Evolutionary conservation across 2,113 vertebrate genomes (phyloP), one percentile per base, ranked within the genome.

Genomic region (Melanotaenia duboulayi): DNA sequence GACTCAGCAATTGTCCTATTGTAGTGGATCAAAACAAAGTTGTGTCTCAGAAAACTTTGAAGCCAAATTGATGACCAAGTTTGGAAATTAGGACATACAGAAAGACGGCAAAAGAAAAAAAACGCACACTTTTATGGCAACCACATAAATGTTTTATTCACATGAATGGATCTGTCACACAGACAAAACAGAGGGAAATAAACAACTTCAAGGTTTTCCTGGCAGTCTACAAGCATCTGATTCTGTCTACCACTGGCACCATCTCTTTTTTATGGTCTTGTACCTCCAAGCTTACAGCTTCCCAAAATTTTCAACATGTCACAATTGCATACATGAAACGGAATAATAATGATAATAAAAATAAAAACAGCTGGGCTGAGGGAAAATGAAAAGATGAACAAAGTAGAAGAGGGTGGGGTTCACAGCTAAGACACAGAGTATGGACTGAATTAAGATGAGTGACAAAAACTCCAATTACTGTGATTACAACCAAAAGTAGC

Each of bases 61-160:
- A 78, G 72, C 42, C 14, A 52, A 62, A 72, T 83, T 81, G 46
- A 74, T 61, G 61, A 76, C 74, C 59, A 70, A n/a, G 61, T 55
- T 56, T 78, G 69, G 52, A 62, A 67, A 86, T 48, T 61, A 56
- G 60, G 58, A 55, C 19, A 64, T 14, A 48, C 6, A 58, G 1
- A 62, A 65, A 64, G 7, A 76, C 71, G 74, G 0, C 9, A 73
- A 77, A 89, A 70, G 62, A 75, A 48, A 89, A 84, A 84, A 35
- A 35, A 7, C 32, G 50, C 68, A 71, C 74, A 46, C 48, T 72
- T 87, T 80, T 55, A 70, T 82, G 74, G 79, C 75, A 77, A 87
- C 78, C 80, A 91, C 83, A 84, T 67, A 86, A 77, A 81, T 86
- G 76, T 89, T 92, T 94, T 92, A 93, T 90, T 94, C 75, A 85